Evolutionary conservation across 1,140 invertebrate genomes (phyloP), one percentile per base, ranked within the genome.

Genomic region (Drosophila repletoides): DNA sequence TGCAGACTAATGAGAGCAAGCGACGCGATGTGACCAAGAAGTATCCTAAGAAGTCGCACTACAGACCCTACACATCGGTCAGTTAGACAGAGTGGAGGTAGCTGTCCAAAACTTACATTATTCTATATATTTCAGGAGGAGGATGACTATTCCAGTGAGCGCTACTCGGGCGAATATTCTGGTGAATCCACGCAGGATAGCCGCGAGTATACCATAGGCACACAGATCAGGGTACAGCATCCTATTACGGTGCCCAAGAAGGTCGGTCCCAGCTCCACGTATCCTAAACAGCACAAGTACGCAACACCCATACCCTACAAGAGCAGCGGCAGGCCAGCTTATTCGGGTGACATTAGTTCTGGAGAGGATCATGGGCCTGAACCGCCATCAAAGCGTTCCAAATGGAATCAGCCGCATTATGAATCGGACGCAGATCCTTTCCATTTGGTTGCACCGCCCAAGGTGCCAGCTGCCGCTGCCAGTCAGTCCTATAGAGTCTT

Each of bases 161-260:
- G 77, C 7, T 89, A 77, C 34, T 88, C 88, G 4, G 60, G 58
- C 0, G 88, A 89, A 9, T 89, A 73, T 34, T 81, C 88, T 0
- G 77, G 69, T 1, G 88, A 89, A 14, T 51, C 72, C 1, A 40
- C 43, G 2, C 72, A 86, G 56, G 88, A 89, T 19, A 89, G 88
- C 28, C 76, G 73, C 4, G 88, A 89, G 36, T 89, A 88, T 10
- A 88, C 88, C 3, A 89, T 89, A 19, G 88, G 88, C 34, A 89
- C 88, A 2, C 88, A 89, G 36, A 89, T 89, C n/a, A 72, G 88
- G 0, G 88, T 89, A 1, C 88, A 89, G 36, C 88, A 89, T 65
- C 88, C 88, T 7, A 89, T 89, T 4, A 86, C 79, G 1, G 68
- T 88, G 12, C 88, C 88, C 14, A 89, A 89, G 21, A 89, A 89